Percentiles rank a stretch among this genome's conserved stretches.
Evolutionary conservation across 2,113 vertebrate genomes (phyloP).

Genomic region (Mandrillus leucophaeus): DNA sequence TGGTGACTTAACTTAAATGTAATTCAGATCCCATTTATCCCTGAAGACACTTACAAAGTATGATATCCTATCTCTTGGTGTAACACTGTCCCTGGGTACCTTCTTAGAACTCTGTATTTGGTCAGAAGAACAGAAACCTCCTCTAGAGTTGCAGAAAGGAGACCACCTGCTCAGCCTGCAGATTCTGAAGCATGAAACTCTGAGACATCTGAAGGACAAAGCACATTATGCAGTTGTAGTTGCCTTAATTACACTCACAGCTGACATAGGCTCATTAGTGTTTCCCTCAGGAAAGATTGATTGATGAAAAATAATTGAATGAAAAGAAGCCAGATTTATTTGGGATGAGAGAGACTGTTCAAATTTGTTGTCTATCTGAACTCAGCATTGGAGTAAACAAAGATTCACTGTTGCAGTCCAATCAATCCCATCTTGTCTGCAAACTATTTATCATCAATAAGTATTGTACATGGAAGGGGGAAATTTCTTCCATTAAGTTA

Average conservation of each 20-base stretch:
- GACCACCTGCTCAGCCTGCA: background rate
- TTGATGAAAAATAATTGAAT: background rate
- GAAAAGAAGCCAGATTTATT: conserved; percentile 18
- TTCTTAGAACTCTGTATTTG: background rate
- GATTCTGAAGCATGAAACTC: background rate
- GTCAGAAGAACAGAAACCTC: background rate
- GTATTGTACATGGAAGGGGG: background rate
- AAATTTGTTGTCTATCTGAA: conserved; percentile 5
- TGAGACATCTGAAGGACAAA: background rate
- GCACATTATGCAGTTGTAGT: background rate
- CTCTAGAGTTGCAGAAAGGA: background rate
- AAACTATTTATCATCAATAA: conserved; percentile 31
- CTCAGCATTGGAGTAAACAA: background rate
- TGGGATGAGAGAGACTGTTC: background rate
- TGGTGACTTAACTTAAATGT: conserved; percentile 28
- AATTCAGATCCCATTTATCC: conserved; percentile 10
- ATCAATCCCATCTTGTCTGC: background rate
- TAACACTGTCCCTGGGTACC: background rate
- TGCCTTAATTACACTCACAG: background rate
- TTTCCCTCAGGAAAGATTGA: background rate
- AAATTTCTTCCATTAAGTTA: background rate
- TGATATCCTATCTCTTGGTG: background rate
- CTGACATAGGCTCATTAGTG: background rate
- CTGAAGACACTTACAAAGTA: background rate
- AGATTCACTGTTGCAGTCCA: background rate